These are phyloP conservation scores for Galagoides demidoff DNA, from an alignment of 2,797 vertebrate genomes.

Conservation along the genomic window DNA sequence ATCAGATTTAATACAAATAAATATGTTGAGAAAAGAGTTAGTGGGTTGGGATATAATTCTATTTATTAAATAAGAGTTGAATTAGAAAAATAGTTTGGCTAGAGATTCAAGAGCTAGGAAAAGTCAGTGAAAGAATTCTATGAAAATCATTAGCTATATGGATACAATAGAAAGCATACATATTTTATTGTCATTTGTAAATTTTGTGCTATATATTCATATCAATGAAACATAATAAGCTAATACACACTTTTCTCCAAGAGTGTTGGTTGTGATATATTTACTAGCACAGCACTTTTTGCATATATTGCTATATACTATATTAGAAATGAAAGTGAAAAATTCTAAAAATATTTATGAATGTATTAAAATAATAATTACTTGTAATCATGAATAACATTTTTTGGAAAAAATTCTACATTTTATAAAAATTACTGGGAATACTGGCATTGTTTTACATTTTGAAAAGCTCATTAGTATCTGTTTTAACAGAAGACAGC, in stretches of 20 bases:
- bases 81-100: background rate
- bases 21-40: background rate
- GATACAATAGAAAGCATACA: background rate
- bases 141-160: background rate
- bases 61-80: background rate
- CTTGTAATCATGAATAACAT: background rate
- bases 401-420: background rate
- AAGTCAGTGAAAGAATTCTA: background rate
- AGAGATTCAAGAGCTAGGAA: background rate
- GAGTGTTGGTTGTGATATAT: background rate
- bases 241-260: background rate
- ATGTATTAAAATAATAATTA: background rate
- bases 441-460: background rate
- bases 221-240: background rate
- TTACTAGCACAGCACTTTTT: background rate
- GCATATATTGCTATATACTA: background rate
- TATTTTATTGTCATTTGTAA: background rate
- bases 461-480: background rate
- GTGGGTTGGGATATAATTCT: background rate
- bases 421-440: background rate
- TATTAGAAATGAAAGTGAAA: background rate
- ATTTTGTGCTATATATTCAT: background rate
- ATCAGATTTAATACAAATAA: background rate
- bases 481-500: background rate
- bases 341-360: background rate